These are phyloP conservation scores for Tryphoninae sp. DNA, from an alignment of 2,888 invertebrate species.

Conservation along the genomic window DNA sequence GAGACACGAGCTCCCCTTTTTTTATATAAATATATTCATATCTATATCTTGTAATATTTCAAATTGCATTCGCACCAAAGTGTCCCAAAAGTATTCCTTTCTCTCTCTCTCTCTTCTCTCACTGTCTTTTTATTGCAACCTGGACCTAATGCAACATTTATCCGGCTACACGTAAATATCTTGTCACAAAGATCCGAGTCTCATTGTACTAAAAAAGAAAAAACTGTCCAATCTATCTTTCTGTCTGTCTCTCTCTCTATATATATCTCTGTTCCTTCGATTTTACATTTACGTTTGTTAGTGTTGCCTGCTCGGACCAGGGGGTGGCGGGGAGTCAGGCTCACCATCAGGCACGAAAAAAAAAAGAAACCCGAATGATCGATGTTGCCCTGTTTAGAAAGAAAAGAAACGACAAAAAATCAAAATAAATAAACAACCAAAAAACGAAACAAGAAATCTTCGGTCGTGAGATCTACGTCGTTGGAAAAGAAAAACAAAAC, in stretches of 20 bases:
- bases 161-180: slow-evolving; percentile 51
- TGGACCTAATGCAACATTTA: slow-evolving; percentile 38
- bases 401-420: slow-evolving; percentile 27
- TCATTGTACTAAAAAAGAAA: slow-evolving; percentile 49
- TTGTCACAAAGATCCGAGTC: slow-evolving; percentile 37
- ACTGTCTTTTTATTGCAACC: slow-evolving; percentile 21
- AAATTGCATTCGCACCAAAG: slow-evolving; percentile 45
- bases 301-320: slow-evolving; percentile 81
- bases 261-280: slow-evolving; percentile 55
- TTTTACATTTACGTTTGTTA: slow-evolving; percentile 75
- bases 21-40: slow-evolving; percentile 19
- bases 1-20: slow-evolving; percentile 59
- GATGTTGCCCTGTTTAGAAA: slow-evolving; percentile 72
- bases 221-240: slow-evolving; percentile 52
- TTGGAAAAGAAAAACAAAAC: too few species aligned
- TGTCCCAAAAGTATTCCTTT: slow-evolving; percentile 13
- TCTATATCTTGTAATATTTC: slow-evolving; percentile 19
- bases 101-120: neutral
- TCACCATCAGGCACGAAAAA: slow-evolving; percentile 81
- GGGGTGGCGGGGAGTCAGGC: slow-evolving; percentile 81
- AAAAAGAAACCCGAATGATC: slow-evolving; percentile 77
- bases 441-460: slow-evolving; percentile 7
- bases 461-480: neutral
- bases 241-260: slow-evolving; percentile 23
- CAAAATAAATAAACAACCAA: slow-evolving; percentile 31